Base-by-base conservation (phyloP, 2,797 vertebrate genomes). In the Stomatorhinus walkeri region DNA sequence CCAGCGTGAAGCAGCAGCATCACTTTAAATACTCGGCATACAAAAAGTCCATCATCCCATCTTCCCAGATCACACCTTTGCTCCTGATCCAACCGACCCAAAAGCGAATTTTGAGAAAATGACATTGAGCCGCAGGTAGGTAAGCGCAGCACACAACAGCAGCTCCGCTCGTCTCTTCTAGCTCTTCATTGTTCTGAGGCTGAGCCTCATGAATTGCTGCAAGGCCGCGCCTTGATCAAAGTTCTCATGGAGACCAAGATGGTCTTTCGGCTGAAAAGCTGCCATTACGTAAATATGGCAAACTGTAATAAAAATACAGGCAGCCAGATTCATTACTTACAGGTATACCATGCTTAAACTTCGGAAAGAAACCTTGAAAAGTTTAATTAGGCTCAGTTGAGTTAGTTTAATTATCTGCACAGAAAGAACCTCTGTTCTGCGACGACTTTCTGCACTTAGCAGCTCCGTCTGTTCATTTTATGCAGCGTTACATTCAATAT, bases 371-470 rank as follows among this genome's bases (percentile, higher is more conserved):
- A 59, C 43, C 52, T 87, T 32, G 5, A 89, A 61, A 88, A 93
- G 87, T 91, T 93, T 92, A 91, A 92, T 93, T 93, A 91, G 89
- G 87, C 91, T 93, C 88, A 88, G 88, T 76, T 89, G 59, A 72
- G 92, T 88, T 52, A 87, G 87, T 93, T 93, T 90, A 93, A 93
- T 91, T 92, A 91, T 90, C 76, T 88, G 85, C 51, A 88, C 48
- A 88, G 40, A n/a, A 91, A 88, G 61, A 52, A 92, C 81, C 88
- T 89, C 89, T 89, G 79, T 48, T 46, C 51, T 72, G 48, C 54
- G 61, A 49, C 36, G 54, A 1, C 64, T 51, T 89, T 64, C 43
- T 85, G 54, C 59, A 43, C 14, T 90, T 88, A 87, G 79, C 28
- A 76, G 89, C 91, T 91, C 90, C 43, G 7, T 48, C 81, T 36